Percentiles rank a stretch among this genome's conserved stretches.
Conservation (phyloP, 2,888 invertebrate genomes). For the Brachypalpus laphriformis region DNA sequence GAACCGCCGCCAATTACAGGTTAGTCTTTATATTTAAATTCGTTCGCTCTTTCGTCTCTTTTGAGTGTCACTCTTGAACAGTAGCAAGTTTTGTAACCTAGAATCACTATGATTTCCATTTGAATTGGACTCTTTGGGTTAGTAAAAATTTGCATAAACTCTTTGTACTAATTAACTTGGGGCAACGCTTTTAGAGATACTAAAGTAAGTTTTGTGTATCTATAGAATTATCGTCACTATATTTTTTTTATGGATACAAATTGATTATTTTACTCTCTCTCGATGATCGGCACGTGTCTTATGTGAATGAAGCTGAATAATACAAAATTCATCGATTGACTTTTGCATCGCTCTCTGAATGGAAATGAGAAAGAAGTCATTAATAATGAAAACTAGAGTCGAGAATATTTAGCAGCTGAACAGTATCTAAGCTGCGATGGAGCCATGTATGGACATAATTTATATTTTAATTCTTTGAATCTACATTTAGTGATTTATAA, state of each 20-base stretch:
- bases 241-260: constrained; percentile 28
- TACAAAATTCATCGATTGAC: neutral
- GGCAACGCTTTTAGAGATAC: neutral
- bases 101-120: constrained; percentile 37
- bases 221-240: constrained; percentile 4
- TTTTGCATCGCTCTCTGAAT: constrained; percentile 18
- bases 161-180: constrained; percentile 24
- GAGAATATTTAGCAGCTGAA: neutral
- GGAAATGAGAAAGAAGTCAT: neutral
- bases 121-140: constrained; percentile 19
- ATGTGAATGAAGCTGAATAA: neutral
- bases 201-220: constrained; percentile 15
- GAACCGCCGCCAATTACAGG: constrained; percentile 97
- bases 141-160: constrained; percentile 32
- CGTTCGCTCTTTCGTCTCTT: neutral
- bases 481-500: constrained; percentile 30
- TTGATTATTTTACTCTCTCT: neutral
- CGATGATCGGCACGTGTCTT: constrained; percentile 15
- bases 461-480: constrained; percentile 8
- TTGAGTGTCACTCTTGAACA: constrained; percentile 1
- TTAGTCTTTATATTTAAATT: constrained; percentile 83
- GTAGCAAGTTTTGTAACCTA: constrained; percentile 30
- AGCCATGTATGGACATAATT: constrained; percentile 15
- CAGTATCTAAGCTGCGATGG: neutral
- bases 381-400: neutral